phyloP scores from a whole-genome alignment of 2,888 invertebrate genomes.

The Tenthredo livida region DNA sequence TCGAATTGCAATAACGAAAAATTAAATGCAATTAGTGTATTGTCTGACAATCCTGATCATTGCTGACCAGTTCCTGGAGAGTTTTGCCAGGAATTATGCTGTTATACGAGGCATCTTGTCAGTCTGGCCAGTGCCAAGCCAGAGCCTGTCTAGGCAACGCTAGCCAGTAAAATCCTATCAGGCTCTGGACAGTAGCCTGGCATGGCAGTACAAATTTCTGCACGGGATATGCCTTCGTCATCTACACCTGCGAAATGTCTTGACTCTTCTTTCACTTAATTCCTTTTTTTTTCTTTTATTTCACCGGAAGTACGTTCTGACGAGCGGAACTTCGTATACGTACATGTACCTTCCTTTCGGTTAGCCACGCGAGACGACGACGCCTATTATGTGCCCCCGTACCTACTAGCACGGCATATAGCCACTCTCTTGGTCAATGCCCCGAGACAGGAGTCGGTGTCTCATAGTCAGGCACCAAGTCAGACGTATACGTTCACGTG shows the following conservation, averaged over 20 bases:
- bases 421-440: slow-evolving; percentile 47
- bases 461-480: not conserved
- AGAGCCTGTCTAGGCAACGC: too few relatives aligned
- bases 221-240: too few relatives aligned
- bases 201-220: too few relatives aligned
- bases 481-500: not conserved
- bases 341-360: slow-evolving; percentile 9
- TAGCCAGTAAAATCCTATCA: too few relatives aligned
- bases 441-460: slow-evolving; percentile 46
- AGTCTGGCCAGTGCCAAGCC: too few relatives aligned
- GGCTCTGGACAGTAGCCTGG: too few relatives aligned
- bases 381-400: slow-evolving; percentile 16
- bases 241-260: not conserved
- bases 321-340: slow-evolving; percentile 4
- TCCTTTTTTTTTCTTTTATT: not conserved
- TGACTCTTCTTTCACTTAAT: not conserved
- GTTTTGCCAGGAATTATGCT: too few relatives aligned
- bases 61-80: too few relatives aligned
- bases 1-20: too few relatives aligned
- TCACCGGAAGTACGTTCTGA: slow-evolving; percentile 11
- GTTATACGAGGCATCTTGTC: too few relatives aligned
- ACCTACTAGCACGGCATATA: slow-evolving; percentile 10
- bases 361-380: slow-evolving; percentile 44
- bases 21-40: too few relatives aligned
- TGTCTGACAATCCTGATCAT: too few relatives aligned